Base-by-base conservation (phyloP, 2,888 invertebrate species). In the Leptopilina drosophilae region DNA sequence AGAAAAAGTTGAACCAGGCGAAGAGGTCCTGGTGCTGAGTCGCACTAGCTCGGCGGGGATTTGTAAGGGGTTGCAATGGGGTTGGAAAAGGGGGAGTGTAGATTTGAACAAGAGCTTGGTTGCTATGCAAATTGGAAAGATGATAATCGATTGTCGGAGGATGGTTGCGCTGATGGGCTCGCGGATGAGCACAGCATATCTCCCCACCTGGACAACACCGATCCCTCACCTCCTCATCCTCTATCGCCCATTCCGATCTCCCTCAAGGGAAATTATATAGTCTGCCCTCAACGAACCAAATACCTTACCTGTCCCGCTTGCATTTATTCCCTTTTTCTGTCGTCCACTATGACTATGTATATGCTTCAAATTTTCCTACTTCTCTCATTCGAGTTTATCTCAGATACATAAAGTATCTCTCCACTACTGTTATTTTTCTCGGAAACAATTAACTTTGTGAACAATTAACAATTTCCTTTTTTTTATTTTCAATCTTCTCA, bases 181-280 rank as follows among this genome's bases (percentile, higher is more conserved):
- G 87, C 85, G 88, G 88, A 90, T 90, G 89, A 88, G 87, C 85
- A 86, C 84, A 84, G 87, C 87, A 86, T 84, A 86, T 79, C 87
- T 84, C 86, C 84, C 85, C 86, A 86, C 87, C 88, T 87, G 87
- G 86, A 85, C 87, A 86, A 86, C 84, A 82, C 86, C 84, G 82
- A 82, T 82, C 85, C 83, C 80, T 81, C 82, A 78, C 82, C 85
- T 83, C 86, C 85, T 82, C 84, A 81, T 82, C 82, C 79, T 80
- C 85, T 87, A 87, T 88, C 87, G 85, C 84, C 87, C 85, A 86
- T 85, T 83, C 85, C 90, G 91, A 91, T 92, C 89, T 91, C 91
- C 91, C 91, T 91, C 91, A 91, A 91, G 91, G 91, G 91, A 91
- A 91, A 91, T 91, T 91, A 91, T 90, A 89, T 87, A 89, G 88